Evolutionary conservation across 2,797 vertebrate species (phyloP).

Genomic region (Urocyon cinereoargenteus): DNA sequence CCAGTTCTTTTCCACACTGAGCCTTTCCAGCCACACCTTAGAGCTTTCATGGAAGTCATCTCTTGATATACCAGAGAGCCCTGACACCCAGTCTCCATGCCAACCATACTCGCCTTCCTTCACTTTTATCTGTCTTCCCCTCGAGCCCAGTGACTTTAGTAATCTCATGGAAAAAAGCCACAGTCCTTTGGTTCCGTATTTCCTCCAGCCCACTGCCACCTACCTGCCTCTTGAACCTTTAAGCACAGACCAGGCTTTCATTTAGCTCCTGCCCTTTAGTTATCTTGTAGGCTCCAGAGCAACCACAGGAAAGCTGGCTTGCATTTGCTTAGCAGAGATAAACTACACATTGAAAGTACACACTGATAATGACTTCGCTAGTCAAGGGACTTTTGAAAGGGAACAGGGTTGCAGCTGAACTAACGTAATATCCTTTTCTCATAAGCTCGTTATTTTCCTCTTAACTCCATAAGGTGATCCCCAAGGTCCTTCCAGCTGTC

Average conservation of each 20-base stretch:
- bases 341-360: not conserved
- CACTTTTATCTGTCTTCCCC: not conserved
- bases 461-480: conserved; percentile 28
- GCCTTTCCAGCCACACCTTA: not conserved
- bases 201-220: not conserved
- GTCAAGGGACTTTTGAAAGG: conserved; percentile 23
- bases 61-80: not conserved
- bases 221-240: not conserved
- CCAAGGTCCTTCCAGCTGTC: not conserved
- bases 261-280: conserved; percentile 24
- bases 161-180: not conserved
- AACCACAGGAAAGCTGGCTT: not conserved
- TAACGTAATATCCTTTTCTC: not conserved
- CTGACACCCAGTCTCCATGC: not conserved
- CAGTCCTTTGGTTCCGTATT: not conserved
- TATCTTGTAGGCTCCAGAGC: conserved; percentile 25
- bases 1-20: not conserved
- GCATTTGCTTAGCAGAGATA: not conserved
- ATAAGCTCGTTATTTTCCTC: not conserved
- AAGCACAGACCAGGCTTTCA: not conserved
- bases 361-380: not conserved
- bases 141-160: not conserved
- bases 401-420: not conserved
- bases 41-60: not conserved
- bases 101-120: not conserved